Base-by-base conservation (phyloP, 2,888 invertebrate genomes). In the Meta bourneti region DNA sequence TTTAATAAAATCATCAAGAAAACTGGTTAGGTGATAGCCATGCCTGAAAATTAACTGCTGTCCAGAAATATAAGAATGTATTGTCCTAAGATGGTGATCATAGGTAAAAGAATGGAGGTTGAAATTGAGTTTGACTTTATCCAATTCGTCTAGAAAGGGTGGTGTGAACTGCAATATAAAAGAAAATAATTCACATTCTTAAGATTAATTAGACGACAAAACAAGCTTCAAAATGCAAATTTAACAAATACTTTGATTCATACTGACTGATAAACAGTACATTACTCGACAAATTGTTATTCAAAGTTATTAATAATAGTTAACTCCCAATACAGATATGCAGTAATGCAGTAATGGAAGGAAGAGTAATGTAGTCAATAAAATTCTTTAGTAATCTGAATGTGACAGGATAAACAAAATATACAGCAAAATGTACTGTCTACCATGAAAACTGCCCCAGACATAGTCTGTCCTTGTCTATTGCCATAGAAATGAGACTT, bases 31-130 rank as follows among this genome's bases (percentile, higher is more conserved):
- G 94, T 97, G 97, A 94, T 97, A 97, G 72, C 96, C 96, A 91
- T 96, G 96, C 93, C 95, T 95, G 77, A 96, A 95, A 0, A 95
- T 95, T 93, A 95, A 94, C 75, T 95, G 95, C 90, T 95, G 95
- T 79, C 96, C 96, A 84, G 96, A 96, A 85, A 97, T 96, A 94
- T 97, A 97, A 13, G 96, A 96, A 94, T 96, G 96, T 86, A 97
- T 96, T 90, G 96, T 96, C 70, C 97, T 95, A 91, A 97, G 95
- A 94, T 97, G 97, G 94, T 97, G 97, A 95, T 97, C 97, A 94
- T 97, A 97, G 0, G 97, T 96, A 94, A 97, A 97, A 6, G 97
- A 97, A 95, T 97, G 97, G 86, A 97, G 95, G 94, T 97, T 97
- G 95, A 97, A 97, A 92, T 96, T 95, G 92, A 96, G 96, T 94